A percentile compares a stretch with the other conserved stretches of the same genome.
These are phyloP conservation scores for Elaphurus davidianus DNA, from an alignment of 2,113 vertebrate species.

Conservation along the genomic window DNA sequence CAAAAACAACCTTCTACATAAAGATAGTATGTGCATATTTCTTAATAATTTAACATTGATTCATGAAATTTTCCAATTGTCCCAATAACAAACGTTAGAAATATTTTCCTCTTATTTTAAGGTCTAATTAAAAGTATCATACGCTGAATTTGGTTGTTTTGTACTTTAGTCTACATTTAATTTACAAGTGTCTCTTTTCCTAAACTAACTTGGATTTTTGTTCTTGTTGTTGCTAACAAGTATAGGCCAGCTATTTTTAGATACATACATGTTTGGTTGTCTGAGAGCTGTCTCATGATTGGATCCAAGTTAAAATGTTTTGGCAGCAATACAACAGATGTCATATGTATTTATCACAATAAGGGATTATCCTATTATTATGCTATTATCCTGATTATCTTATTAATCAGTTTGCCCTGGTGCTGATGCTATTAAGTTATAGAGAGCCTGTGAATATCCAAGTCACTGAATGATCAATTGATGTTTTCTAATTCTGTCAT, in stretches of 20 bases:
- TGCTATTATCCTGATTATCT: neutral
- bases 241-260: neutral
- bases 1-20: neutral
- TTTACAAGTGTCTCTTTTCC: neutral
- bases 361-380: neutral
- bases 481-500: neutral
- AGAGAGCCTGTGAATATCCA: neutral
- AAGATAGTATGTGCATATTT: neutral
- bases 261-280: neutral
- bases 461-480: neutral
- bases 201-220: neutral
- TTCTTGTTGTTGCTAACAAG: neutral
- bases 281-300: neutral
- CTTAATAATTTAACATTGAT: neutral
- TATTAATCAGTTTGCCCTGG: neutral
- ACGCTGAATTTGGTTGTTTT: neutral
- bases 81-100: neutral
- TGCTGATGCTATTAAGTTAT: neutral
- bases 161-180: neutral
- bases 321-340: neutral
- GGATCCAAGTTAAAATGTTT: neutral
- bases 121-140: neutral
- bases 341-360: neutral
- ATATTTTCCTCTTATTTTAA: neutral
- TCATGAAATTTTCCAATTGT: neutral